These are phyloP conservation scores for Leptopilina clavipes DNA, from an alignment of 1,140 invertebrate genomes.

Conservation along the genomic window DNA sequence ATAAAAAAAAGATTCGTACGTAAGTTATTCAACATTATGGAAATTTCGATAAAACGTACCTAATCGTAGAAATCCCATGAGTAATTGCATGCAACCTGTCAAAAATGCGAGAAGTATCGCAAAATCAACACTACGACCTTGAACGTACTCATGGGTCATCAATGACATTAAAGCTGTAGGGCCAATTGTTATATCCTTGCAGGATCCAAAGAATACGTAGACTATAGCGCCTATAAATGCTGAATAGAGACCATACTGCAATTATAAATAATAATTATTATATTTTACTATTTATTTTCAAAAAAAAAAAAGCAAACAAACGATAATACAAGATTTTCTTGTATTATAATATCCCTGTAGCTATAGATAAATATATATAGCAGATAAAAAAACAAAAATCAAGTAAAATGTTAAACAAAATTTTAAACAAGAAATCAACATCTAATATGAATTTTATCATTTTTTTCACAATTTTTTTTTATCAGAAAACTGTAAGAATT, in stretches of 20 bases:
- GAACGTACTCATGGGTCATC: constrained; percentile 86
- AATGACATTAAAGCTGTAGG: constrained; percentile 89
- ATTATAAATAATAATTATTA: constrained; percentile 57
- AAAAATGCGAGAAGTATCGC: constrained; percentile 90
- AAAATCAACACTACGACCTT: constrained; percentile 83
- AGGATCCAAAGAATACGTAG: constrained; percentile 92
- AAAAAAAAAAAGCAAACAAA: no score
- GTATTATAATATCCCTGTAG: no score
- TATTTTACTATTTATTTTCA: constrained; percentile 11
- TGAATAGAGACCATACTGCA: constrained; percentile 92
- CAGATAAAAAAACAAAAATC: no score
- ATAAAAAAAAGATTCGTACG: no score
- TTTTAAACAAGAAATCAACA: background rate
- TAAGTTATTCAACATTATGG: no score
- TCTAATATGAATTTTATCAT: no score
- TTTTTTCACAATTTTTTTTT: background rate
- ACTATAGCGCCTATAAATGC: constrained; percentile 94
- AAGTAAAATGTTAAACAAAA: no score
- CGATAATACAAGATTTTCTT: no score
- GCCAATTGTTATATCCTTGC: constrained; percentile 93
- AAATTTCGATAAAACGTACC: constrained; percentile 73
- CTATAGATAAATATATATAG: no score
- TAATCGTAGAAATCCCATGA: constrained; percentile 89
- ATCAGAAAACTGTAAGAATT: no score
- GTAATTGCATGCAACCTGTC: constrained; percentile 86